Percentiles rank a stretch among this genome's conserved stretches.
Evolutionary conservation across 2,888 invertebrate species (phyloP).

Genomic region (Melitaea athalia): DNA sequence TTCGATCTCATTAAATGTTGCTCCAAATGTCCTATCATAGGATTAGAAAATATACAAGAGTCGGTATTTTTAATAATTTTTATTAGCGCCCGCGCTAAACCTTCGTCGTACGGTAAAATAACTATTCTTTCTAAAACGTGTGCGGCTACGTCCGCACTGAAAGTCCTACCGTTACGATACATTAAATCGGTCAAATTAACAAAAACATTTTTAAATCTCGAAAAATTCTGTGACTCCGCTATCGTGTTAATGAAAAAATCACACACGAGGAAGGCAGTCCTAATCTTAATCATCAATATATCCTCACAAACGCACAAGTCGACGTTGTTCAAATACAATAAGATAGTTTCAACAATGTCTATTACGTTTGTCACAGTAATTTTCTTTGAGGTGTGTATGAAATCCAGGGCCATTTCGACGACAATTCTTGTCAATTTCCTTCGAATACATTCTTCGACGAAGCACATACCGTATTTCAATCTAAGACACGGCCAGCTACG

Average conservation of each 20-base stretch:
- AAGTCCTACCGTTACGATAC: conserved; percentile 45
- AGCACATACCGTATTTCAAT: conserved; percentile 51
- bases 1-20: conserved; percentile 46
- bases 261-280: conserved; percentile 47
- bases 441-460: conserved; percentile 53
- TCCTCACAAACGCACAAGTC: conserved; percentile 52
- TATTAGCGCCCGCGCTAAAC: conserved; percentile 52
- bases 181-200: conserved; percentile 58
- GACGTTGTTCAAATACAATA: conserved; percentile 57
- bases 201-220: conserved; percentile 64
- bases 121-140: conserved; percentile 63
- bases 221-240: conserved; percentile 66
- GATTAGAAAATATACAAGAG: conserved; percentile 49
- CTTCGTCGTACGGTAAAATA: conserved; percentile 60
- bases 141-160: conserved; percentile 50
- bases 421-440: conserved; percentile 54
- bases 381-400: conserved; percentile 31
- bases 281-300: conserved; percentile 46
- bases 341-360: conserved; percentile 50
- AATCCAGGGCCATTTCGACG: conserved; percentile 61
- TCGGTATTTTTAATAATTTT: conserved; percentile 57
- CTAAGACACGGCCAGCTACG: conserved; percentile 45
- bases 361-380: conserved; percentile 43
- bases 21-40: conserved; percentile 55
- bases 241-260: conserved; percentile 59